Conservation (phyloP, 2,113 vertebrate species). For the Riparia riparia region DNA sequence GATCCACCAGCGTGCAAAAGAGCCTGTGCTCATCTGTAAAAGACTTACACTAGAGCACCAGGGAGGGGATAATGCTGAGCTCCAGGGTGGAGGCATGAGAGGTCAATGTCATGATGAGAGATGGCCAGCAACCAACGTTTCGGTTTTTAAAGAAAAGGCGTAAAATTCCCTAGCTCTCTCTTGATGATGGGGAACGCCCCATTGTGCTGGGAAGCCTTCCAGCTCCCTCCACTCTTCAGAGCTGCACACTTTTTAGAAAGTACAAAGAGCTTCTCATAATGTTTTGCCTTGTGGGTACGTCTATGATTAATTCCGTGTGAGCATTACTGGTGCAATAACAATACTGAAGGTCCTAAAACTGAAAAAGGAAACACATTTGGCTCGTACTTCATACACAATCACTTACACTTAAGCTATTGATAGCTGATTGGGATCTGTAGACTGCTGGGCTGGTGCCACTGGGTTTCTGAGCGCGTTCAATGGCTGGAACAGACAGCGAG, state of each 20-base stretch:
- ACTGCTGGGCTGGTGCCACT: conserved; percentile 72
- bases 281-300: conserved; percentile 64
- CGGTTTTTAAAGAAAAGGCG: neutral
- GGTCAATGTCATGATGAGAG: conserved; percentile 29
- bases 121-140: neutral
- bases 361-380: conserved; percentile 73
- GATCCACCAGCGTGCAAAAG: neutral
- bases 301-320: conserved; percentile 71
- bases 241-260: conserved; percentile 32
- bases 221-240: conserved; percentile 44
- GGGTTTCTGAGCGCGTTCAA: conserved; percentile 72
- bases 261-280: conserved; percentile 54
- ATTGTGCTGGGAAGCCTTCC: conserved; percentile 33
- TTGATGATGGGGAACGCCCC: conserved; percentile 3
- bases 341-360: conserved; percentile 70
- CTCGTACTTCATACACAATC: conserved; percentile 71
- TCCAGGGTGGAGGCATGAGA: neutral
- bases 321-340: conserved; percentile 69
- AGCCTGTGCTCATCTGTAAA: accelerated
- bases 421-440: conserved; percentile 75
- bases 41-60: neutral
- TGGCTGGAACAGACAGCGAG: conserved; percentile 75
- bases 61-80: neutral
- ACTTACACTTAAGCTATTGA: conserved; percentile 80
- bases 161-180: conserved; percentile 2